A percentile compares a stretch with the other conserved stretches of the same genome.
Evolutionary conservation across 2,113 vertebrate species (phyloP).

Genomic region (Notechis scutatus): DNA sequence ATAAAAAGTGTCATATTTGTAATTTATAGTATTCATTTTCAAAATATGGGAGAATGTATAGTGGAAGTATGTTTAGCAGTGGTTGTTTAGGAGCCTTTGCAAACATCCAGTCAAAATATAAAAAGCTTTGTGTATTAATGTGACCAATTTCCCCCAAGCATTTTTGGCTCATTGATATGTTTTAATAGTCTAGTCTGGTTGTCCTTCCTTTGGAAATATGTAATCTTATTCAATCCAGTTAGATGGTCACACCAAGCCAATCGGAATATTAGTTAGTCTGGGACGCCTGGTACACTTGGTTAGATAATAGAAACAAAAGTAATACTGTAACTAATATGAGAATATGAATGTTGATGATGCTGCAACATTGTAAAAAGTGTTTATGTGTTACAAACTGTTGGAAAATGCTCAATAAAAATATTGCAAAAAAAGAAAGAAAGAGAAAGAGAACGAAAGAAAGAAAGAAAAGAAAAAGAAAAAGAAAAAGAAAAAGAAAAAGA

Average conservation of each 20-base stretch:
- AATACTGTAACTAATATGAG: no score
- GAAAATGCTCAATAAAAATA: no score
- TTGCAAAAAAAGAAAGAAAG: no score
- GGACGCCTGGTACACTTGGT: no score
- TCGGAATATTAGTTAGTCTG: no score
- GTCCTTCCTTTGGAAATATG: background rate
- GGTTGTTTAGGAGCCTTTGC: background rate
- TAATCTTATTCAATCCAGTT: background rate
- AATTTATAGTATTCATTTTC: background rate
- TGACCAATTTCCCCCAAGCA: background rate
- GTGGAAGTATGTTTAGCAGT: background rate
- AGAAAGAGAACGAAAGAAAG: no score
- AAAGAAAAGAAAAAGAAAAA: no score
- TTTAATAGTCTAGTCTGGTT: background rate
- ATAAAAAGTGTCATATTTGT: background rate
- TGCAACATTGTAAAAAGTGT: no score
- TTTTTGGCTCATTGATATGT: background rate
- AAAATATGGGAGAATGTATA: background rate
- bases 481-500: no score
- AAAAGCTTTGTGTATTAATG: background rate
- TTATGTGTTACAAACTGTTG: no score
- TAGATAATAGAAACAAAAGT: no score
- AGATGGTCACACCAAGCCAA: background rate
- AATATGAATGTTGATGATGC: no score
- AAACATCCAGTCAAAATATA: background rate